Percentiles rank a stretch among this genome's conserved stretches.
phyloP scores from a whole-genome alignment of 1,140 invertebrate genomes.

The Microplitis mediator region DNA sequence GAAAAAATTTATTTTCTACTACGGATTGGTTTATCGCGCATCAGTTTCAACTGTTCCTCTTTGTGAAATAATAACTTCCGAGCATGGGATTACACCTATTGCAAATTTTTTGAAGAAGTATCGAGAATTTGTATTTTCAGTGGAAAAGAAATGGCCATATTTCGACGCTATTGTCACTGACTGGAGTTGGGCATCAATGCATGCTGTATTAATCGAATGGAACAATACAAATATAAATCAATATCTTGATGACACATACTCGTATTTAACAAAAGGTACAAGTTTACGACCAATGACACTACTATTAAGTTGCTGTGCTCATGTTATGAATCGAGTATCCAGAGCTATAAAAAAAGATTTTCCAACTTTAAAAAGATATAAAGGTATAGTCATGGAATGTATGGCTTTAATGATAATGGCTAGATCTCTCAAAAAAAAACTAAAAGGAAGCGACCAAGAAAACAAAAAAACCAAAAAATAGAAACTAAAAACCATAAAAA shows the following conservation, averaged over 20 bases:
- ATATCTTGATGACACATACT: neutral
- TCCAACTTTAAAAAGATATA: no score
- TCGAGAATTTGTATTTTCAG: neutral
- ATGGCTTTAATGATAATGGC: no score
- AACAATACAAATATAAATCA: slow-evolving; percentile 2
- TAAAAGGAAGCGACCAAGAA: no score
- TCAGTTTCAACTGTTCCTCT: neutral
- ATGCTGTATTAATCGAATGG: slow-evolving; percentile 12
- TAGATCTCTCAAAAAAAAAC: no score
- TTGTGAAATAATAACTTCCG: slow-evolving; percentile 9
- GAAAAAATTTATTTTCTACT: slow-evolving; percentile 14
- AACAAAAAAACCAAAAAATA: no score
- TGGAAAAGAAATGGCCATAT: slow-evolving; percentile 6
- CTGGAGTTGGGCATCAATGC: slow-evolving; percentile 24
- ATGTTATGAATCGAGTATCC: no score
- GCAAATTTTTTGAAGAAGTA: neutral
- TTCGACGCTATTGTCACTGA: neutral
- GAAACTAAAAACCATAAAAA: no score
- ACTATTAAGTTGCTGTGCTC: no score
- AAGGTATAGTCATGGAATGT: no score
- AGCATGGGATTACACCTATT: slow-evolving; percentile 10
- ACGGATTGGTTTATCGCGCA: neutral
- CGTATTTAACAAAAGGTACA: neutral
- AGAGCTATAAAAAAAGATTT: no score
- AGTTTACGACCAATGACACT: no score